A percentile compares a stretch with the other conserved stretches of the same genome.
Evolutionary conservation across 2,113 vertebrate genomes (phyloP).

Genomic region (Polypterus senegalus): DNA sequence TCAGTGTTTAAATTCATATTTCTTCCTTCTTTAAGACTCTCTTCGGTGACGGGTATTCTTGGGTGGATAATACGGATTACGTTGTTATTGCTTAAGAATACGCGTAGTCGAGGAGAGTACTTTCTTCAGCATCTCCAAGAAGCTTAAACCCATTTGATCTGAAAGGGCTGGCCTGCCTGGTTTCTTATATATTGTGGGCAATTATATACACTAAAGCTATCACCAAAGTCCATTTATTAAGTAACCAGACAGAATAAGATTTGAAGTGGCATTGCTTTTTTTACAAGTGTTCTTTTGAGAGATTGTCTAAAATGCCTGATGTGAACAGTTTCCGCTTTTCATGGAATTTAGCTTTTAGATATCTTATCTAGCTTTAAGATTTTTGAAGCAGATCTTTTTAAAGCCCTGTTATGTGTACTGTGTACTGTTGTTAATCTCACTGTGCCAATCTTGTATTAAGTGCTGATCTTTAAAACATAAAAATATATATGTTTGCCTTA

Average conservation of each 20-base stretch:
- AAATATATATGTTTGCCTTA: no score
- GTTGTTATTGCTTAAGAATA: conserved; percentile 99
- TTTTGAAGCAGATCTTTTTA: not conserved
- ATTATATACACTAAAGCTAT: conserved; percentile 13
- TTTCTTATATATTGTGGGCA: conserved; percentile 16
- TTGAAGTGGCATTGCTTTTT: conserved; percentile 2
- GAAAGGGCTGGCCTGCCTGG: conserved; percentile 14
- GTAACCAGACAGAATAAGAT: conserved; percentile 19
- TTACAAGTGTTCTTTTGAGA: not conserved
- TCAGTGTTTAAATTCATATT: conserved; percentile 34
- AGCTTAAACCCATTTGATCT: conserved; percentile 28
- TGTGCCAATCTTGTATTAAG: not conserved
- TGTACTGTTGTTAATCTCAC: not conserved
- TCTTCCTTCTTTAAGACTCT: conserved; percentile 71
- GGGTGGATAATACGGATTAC: conserved; percentile 99
- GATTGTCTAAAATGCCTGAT: no score
- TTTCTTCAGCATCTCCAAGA: conserved; percentile 62
- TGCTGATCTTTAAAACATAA: not conserved
- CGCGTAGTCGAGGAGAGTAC: conserved; percentile 99
- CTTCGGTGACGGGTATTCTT: conserved; percentile 99
- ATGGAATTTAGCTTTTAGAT: no score
- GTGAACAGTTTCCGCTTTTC: no score
- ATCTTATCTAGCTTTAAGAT: no score
- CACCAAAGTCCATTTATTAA: conserved; percentile 19
- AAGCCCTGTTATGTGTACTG: not conserved